These are phyloP conservation scores for Sphinx pinastri DNA, from an alignment of 2,888 invertebrate genomes.

Conservation along the genomic window DNA sequence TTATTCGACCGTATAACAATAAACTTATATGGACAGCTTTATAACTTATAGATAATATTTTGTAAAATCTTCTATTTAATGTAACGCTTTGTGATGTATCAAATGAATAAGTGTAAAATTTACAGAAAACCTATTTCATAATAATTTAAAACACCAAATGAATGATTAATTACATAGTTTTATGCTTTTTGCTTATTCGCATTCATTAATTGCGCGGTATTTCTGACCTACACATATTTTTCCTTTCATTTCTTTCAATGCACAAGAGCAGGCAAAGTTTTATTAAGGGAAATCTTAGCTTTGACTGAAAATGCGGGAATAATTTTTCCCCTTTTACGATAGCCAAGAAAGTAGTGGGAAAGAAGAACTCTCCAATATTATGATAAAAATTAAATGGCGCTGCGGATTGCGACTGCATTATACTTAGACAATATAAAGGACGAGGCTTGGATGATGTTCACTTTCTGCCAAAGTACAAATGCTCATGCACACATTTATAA, in stretches of 20 bases:
- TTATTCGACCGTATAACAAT: too few species aligned
- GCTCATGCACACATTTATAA: too few species aligned
- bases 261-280: slow-evolving; percentile 36
- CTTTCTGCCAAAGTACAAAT: too few species aligned
- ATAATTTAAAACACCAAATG: background rate
- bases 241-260: slow-evolving; percentile 34
- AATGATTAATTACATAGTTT: background rate
- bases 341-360: slow-evolving; percentile 32
- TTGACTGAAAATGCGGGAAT: slow-evolving; percentile 36
- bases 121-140: too few species aligned
- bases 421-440: background rate
- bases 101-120: too few species aligned
- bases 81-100: too few species aligned
- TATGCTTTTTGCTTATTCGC: background rate
- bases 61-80: too few species aligned
- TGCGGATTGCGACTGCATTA: background rate
- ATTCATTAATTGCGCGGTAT: slow-evolving; percentile 25
- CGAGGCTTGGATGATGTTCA: too few species aligned
- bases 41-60: too few species aligned
- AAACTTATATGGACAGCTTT: too few species aligned
- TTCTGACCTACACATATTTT: slow-evolving; percentile 36
- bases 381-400: slow-evolving; percentile 34
- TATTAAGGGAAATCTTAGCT: slow-evolving; percentile 44
- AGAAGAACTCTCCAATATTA: slow-evolving; percentile 34
- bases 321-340: slow-evolving; percentile 13